Conservation (phyloP, 2,113 vertebrate genomes). For the Rousettus leschenaultii region DNA sequence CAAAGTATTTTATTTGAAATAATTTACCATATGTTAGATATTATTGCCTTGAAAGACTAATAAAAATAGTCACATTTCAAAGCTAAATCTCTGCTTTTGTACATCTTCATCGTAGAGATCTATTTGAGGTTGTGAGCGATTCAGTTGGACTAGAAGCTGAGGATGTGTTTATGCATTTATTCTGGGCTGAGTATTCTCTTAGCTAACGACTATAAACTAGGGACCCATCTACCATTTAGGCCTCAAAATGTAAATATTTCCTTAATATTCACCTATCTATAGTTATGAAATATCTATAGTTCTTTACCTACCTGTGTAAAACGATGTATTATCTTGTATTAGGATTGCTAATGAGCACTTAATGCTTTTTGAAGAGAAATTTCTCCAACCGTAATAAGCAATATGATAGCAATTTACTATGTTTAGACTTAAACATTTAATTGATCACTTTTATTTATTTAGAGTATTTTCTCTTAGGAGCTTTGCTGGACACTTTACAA, state of each 20-base stretch:
- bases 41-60: conserved; percentile 3
- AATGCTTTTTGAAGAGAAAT: neutral
- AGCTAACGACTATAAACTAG: neutral
- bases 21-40: neutral
- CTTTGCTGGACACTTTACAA: neutral
- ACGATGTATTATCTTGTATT: neutral
- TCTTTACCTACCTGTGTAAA: neutral
- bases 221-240: neutral
- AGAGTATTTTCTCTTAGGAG: neutral
- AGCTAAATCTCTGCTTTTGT: neutral
- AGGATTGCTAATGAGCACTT: neutral
- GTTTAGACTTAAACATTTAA: neutral
- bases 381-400: neutral
- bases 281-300: neutral
- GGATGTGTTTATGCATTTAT: neutral
- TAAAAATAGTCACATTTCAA: neutral
- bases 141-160: neutral
- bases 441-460: neutral
- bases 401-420: neutral
- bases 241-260: conserved; percentile 13
- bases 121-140: neutral
- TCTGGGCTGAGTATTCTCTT: neutral
- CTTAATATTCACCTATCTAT: neutral
- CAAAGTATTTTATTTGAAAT: conserved; percentile 10
- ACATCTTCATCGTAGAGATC: neutral